Conservation (phyloP, 2,888 invertebrate species). For the Drosophila prostipennis region DNA sequence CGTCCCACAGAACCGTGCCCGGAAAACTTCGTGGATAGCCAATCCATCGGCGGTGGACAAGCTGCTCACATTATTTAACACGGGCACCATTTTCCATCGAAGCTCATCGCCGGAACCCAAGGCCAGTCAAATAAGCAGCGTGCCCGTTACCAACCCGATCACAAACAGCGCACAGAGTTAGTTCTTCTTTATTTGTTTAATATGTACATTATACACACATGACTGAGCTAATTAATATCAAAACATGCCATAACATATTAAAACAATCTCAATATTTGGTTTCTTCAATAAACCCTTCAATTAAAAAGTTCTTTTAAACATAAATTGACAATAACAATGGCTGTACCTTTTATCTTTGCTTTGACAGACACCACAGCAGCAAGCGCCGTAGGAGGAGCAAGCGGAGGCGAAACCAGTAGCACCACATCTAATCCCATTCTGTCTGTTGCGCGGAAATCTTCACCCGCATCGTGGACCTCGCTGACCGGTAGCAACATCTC, state of each 20-base stretch:
- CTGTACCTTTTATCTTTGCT: background rate
- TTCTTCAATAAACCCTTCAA: too few relatives aligned
- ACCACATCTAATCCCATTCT: conserved; percentile 44
- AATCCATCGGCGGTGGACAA: conserved; percentile 88
- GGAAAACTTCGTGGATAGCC: conserved; percentile 87
- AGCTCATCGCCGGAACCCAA: conserved; percentile 79
- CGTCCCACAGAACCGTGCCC: conserved; percentile 77
- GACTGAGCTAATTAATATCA: too few relatives aligned
- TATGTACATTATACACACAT: background rate
- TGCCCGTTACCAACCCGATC: background rate
- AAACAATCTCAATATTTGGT: too few relatives aligned
- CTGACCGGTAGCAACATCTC: conserved; percentile 36
- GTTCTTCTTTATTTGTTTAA: conserved; percentile 3
- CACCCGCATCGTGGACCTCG: conserved; percentile 30
- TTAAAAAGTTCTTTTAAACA: background rate
- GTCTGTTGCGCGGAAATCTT: conserved; percentile 20
- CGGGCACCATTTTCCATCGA: conserved; percentile 87
- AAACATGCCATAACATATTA: too few relatives aligned
- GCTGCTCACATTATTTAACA: conserved; percentile 87
- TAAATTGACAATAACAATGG: background rate
- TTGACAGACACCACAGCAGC: conserved; percentile 29
- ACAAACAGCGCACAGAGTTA: conserved; percentile 62
- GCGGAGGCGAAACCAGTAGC: conserved; percentile 51
- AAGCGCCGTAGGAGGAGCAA: conserved; percentile 33
- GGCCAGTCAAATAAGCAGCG: conserved; percentile 22